Evolutionary conservation across 64 coral and sea anemone species (phyloP), one percentile per base, ranked within the genome.

Genomic region (Stylophora pistillata): DNA sequence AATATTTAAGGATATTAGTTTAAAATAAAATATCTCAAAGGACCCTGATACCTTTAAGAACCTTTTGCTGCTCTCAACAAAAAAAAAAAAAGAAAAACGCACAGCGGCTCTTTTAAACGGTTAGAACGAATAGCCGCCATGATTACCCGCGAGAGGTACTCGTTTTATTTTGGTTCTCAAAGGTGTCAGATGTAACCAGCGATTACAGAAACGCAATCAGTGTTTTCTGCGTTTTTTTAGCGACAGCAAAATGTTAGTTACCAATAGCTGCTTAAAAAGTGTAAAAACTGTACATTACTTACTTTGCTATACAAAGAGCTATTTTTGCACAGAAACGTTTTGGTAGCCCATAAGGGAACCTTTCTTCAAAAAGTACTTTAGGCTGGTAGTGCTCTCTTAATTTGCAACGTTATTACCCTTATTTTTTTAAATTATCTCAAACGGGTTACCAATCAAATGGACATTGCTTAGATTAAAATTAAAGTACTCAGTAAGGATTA

Each of bases 221-320:
- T 5, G 10, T 68, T 47, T 47, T 47, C 37, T 47, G 37, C 37
- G 37, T 47, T 47, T 47, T n/a, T 47, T 47, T 47, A 47, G 37
- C 37, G 37, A 47, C 7, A 47, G 7, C 37, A 47, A 47, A 47
- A 7, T 29, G 30, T 17, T 4, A 30, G 2, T 17, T 7, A 58
- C 17, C 30, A 13, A 18, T 27, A 65, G 78, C 59, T 64, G 3
- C 27, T 9, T 21, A 34, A 21, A 81, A 76, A 21, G 33, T 84
- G 61, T 84, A 84, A 68, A 84, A 70, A 84, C 80, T 84, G 80
- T 84, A 84, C 62, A 84, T 84, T 82, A 64, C 62, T 14, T 84
- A 84, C 53, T 84, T 84, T 84, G 20, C 15, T 69, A 84, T 33
- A 84, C 31, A 84, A 62, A 84, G 21, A 84, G 53, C 62, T 84